These are phyloP conservation scores for Bryconaethiops microstoma DNA, from an alignment of 2,797 vertebrate species.

Conservation along the genomic window DNA sequence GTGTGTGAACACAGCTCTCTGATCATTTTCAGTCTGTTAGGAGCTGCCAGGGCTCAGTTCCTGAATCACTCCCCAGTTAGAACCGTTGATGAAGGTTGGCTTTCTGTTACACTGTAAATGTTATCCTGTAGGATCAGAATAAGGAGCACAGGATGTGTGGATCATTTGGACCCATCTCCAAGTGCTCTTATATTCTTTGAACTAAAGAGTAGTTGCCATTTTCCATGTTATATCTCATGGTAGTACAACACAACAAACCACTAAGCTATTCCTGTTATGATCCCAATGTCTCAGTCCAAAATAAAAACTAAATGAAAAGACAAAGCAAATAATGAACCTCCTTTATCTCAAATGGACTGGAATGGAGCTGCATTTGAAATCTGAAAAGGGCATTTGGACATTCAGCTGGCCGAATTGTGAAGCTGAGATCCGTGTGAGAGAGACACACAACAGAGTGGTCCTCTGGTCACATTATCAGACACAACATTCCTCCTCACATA, in stretches of 20 bases:
- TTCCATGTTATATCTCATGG: background rate
- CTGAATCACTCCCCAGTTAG: constrained; percentile 58
- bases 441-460: background rate
- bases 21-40: constrained; percentile 17
- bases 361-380: background rate
- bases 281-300: background rate
- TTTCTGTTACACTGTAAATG: constrained; percentile 63
- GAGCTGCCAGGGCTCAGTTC: constrained; percentile 57
- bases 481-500: constrained; percentile 6
- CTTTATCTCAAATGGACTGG: background rate
- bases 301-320: background rate
- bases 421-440: background rate
- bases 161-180: constrained; percentile 23
- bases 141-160: constrained; percentile 24
- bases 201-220: background rate
- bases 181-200: background rate
- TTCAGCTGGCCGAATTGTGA: background rate
- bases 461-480: background rate
- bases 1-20: background rate
- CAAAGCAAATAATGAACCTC: no score
- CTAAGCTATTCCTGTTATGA: background rate
- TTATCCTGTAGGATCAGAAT: constrained; percentile 48
- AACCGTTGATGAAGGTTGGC: constrained; percentile 47
- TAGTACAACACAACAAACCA: background rate
- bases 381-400: background rate